Base-by-base conservation (phyloP, 2,797 vertebrate species). In the Pseudochromis fuscus region DNA sequence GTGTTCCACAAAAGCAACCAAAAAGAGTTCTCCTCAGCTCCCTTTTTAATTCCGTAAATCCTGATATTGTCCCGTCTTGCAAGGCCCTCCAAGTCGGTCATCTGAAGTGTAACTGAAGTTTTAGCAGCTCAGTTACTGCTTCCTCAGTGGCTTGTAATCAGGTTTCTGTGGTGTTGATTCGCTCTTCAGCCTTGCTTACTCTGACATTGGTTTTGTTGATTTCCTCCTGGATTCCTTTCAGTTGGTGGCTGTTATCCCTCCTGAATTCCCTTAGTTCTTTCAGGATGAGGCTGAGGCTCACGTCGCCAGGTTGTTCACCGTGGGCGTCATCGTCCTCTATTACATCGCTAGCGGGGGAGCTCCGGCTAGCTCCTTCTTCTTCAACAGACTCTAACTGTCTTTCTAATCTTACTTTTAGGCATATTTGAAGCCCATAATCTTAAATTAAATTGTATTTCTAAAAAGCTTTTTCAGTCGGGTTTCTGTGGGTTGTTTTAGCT, bases 241-340 rank as follows among this genome's bases (percentile, higher is more conserved):
- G 48, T 16, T 60, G n/a, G 12, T 59, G 25, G 42, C 15, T 44
- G 21, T 9, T 60, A 19, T 42, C 62, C 18, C 42, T 42, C 25
- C 48, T 52, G 13, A 64, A 65, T 13, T 53, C 49, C 25, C 55
- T 59, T 16, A 69, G 10, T 31, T 69, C 67, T 59, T 50, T 60
- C 4, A 69, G 25, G 23, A 51, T 42, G 2, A 70, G 57, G 15
- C 4, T 11, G 27, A 69, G 18, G 9, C 7, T 4, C 12, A 5
- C 16, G 1, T 15, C 10, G 3, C 5, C 35, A 5, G 2, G 15
- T 38, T 5, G 31, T n/a, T n/a, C n/a, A 5, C 31, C 11, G 31
- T 33, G 2, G 11, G 31, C n/a, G n/a, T n/a, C 31, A 33, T 33
- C 7, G 11, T 51, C 45, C 56, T 59, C 37, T 27, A 58, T 67